These are phyloP conservation scores for Paradisaea rubra DNA, from an alignment of 2,113 vertebrate species.

Conservation along the genomic window DNA sequence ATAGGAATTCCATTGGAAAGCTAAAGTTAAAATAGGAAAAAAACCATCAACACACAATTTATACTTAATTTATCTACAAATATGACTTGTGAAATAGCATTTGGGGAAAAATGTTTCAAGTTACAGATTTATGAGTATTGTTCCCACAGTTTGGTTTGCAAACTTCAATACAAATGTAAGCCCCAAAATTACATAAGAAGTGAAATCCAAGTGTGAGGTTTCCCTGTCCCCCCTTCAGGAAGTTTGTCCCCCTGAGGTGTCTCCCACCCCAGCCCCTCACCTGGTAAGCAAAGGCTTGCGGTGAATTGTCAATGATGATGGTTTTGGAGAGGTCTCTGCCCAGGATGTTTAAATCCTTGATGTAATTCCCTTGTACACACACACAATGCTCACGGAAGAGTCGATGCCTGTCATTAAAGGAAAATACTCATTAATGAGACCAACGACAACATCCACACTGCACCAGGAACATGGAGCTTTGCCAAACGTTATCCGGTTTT, in stretches of 20 bases:
- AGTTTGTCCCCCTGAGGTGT: neutral
- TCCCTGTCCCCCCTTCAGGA: neutral
- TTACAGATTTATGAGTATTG: neutral
- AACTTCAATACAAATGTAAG: neutral
- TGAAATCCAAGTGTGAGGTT: neutral
- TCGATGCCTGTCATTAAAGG: constrained; percentile 80
- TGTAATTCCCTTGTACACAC: constrained; percentile 98
- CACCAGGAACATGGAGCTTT: neutral
- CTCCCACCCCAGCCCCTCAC: constrained; percentile 59
- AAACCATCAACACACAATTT: neutral
- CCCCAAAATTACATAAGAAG: fast-evolving
- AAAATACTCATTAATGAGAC: neutral
- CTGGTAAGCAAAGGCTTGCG: constrained; percentile 99
- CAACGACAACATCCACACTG: neutral
- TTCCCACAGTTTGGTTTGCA: neutral
- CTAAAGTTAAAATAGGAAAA: constrained; percentile 51
- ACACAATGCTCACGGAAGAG: constrained; percentile 99
- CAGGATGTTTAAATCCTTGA: constrained; percentile 97
- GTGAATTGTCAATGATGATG: constrained; percentile 99
- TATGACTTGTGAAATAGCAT: neutral
- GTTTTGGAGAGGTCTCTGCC: constrained; percentile 99
- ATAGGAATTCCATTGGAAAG: constrained; percentile 99
- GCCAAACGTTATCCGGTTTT: fast-evolving
- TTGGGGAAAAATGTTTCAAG: neutral
- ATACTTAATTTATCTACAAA: neutral